Base-by-base conservation (phyloP, 2,113 vertebrate genomes). In the Alouatta palliata region DNA sequence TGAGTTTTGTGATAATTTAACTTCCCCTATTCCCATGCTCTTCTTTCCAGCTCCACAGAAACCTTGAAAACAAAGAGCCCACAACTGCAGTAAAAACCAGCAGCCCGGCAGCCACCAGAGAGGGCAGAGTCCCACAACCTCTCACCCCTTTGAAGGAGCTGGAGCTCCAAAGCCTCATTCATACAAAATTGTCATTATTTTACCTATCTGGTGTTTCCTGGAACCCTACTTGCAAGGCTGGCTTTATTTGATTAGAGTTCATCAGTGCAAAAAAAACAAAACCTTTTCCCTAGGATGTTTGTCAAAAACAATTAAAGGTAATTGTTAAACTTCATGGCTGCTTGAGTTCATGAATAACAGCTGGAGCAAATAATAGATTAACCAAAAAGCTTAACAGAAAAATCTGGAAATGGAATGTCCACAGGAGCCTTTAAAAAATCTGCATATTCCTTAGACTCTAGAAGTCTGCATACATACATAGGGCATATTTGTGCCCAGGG, bases 261-360 rank as follows among this genome's bases (percentile, higher is more conserved):
- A 91, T 77, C 79, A 73, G 58, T 77, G 58, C 40, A 92, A 90
- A 92, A 92, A 77, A n/a, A 10, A 23, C 45, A n/a, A 92, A 90
- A 25, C 13, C 71, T 81, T 82, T 96, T 61, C 52, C 85, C 68
- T 20, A n/a, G 61, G 73, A 94, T 79, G 77, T 95, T 86, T 89
- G 58, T 96, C 75, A 95, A 89, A 97, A 95, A 94, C 87, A 95
- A 90, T 94, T 71, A 93, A 73, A 96, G n/a, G 25, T 96, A 75
- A 86, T 86, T 91, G 64, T 88, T 97, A 95, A 91, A 93, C 80
- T 73, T 96, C 61, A 96, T 61, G 94, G 80, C n/a, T 88, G 76
- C 71, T 93, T 85, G 86, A 82, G 66, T 82, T n/a, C 76, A 40
- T 84, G 94, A 91, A 66, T 88, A 97, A 90, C 30, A n/a, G 20